Percentiles rank a stretch among this genome's conserved stretches.
These are phyloP conservation scores for Pedetes capensis DNA, from an alignment of 2,113 vertebrate genomes.

Conservation along the genomic window DNA sequence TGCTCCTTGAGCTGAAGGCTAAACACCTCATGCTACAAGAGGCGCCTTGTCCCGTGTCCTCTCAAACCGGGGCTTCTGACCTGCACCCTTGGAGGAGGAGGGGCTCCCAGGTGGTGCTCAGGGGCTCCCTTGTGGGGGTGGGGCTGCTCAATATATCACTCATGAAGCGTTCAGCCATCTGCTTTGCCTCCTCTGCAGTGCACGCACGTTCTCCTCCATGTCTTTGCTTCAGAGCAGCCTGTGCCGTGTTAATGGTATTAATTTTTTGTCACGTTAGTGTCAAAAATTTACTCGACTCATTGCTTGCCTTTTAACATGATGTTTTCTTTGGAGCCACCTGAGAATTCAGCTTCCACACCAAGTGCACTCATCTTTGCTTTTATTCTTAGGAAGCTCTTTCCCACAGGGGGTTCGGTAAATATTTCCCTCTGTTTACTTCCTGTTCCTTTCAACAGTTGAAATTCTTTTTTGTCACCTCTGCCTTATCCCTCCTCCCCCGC, in stretches of 20 bases:
- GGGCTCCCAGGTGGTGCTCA: too few relatives aligned
- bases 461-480: neutral
- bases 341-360: neutral
- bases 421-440: neutral
- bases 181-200: neutral
- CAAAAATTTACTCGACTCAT: neutral
- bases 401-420: neutral
- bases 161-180: neutral
- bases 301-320: neutral
- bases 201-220: neutral
- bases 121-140: too few relatives aligned
- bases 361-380: neutral
- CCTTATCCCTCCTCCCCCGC: neutral
- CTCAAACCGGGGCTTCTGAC: accelerated
- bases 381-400: conserved; percentile 40
- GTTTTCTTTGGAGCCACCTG: conserved; percentile 1
- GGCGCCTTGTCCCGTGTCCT: neutral
- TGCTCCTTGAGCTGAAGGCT: neutral
- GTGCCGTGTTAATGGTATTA: neutral
- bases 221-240: neutral
- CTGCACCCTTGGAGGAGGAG: neutral
- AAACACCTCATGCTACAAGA: too few relatives aligned
- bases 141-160: neutral
- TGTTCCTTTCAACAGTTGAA: neutral
- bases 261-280: neutral